Percentiles rank a stretch among this genome's conserved stretches.
These are phyloP conservation scores for Nyctalus aviator DNA, from an alignment of 2,797 vertebrate genomes.

Conservation along the genomic window DNA sequence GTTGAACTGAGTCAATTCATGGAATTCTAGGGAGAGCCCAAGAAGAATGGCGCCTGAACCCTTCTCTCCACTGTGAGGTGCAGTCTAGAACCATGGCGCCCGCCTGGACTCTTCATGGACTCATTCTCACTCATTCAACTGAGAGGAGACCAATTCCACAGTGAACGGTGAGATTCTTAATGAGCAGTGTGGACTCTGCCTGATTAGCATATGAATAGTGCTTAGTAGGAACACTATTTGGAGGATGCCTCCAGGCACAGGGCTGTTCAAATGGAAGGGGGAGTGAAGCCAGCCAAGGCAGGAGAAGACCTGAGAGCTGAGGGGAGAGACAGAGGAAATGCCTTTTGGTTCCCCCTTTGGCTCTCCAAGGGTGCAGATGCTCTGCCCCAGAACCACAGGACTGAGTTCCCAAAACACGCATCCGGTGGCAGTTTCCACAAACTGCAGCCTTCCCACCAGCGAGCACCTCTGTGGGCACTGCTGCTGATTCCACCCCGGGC, in stretches of 20 bases:
- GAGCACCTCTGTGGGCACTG: accelerated
- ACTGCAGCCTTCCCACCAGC: accelerated
- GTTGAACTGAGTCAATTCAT: background rate
- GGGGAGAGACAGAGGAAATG: no score
- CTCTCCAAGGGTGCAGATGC: background rate
- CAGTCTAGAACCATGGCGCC: background rate
- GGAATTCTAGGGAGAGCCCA: background rate
- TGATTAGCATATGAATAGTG: accelerated
- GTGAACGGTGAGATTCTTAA: background rate
- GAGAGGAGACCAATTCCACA: background rate
- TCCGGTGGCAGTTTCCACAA: background rate
- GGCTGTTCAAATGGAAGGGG: accelerated
- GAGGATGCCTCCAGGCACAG: background rate
- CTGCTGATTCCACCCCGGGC: background rate
- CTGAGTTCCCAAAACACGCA: accelerated
- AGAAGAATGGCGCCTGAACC: background rate
- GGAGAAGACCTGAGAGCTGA: no score
- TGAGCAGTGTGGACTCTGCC: background rate
- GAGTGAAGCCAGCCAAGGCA: no score
- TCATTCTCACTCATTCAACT: background rate
- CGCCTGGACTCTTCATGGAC: background rate
- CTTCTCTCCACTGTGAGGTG: background rate
- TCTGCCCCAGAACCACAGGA: background rate
- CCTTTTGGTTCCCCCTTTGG: accelerated
- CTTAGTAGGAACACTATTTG: accelerated